These are phyloP conservation scores for Plebejus melissa DNA, from an alignment of 2,888 invertebrate genomes.

Conservation along the genomic window DNA sequence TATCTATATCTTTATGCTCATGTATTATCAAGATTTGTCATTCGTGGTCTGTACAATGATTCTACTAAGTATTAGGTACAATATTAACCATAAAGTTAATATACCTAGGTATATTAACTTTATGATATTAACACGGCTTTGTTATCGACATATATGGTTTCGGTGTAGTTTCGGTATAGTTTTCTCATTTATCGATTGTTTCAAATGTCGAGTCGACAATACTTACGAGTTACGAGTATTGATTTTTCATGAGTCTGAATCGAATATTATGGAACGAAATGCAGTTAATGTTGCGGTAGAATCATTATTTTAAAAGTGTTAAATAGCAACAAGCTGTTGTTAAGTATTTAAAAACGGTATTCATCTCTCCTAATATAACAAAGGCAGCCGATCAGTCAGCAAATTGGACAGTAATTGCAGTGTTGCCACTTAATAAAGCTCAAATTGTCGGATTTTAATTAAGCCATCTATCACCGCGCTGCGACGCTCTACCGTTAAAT, in stretches of 20 bases:
- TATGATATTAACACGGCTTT: too few relatives aligned
- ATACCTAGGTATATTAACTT: too few relatives aligned
- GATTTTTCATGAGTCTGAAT: too few relatives aligned
- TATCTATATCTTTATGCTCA: background rate
- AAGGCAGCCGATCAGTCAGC: slow-evolving; percentile 7
- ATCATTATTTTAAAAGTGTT: background rate
- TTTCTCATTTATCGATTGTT: too few relatives aligned
- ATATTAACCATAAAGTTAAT: too few relatives aligned
- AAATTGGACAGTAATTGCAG: slow-evolving; percentile 23
- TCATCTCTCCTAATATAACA: background rate
- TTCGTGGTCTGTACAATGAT: background rate
- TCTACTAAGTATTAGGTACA: background rate
- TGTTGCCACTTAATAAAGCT: slow-evolving; percentile 21
- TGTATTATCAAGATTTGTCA: background rate
- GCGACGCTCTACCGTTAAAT: slow-evolving; percentile 24
- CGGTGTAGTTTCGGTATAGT: too few relatives aligned
- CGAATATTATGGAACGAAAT: too few relatives aligned
- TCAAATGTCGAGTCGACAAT: too few relatives aligned
- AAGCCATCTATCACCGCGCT: slow-evolving; percentile 17
- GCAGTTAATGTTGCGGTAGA: too few relatives aligned
- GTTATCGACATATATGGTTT: too few relatives aligned
- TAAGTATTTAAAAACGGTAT: background rate
- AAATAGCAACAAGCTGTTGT: background rate
- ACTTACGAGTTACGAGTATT: too few relatives aligned
- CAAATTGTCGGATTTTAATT: slow-evolving; percentile 3